phyloP scores from a whole-genome alignment of 2,113 vertebrate genomes.

The Salvator merianae region DNA sequence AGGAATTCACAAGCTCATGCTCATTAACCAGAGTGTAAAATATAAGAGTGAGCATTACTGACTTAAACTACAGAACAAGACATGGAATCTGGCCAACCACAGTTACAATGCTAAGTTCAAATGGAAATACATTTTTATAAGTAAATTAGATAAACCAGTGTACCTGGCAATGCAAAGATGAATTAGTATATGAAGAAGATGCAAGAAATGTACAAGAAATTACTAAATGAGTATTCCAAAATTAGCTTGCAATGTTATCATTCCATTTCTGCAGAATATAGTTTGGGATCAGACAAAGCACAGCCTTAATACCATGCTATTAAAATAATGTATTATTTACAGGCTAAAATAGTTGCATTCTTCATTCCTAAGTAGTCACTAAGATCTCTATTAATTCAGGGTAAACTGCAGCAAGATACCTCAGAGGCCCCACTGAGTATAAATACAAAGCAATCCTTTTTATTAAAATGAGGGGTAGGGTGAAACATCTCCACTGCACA shows the following conservation, averaged over 20 bases:
- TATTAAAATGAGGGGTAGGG: not conserved
- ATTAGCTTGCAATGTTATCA: not conserved
- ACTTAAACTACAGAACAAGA: not conserved
- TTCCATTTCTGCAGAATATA: not conserved
- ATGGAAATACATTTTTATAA: not conserved
- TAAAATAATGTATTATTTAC: not conserved
- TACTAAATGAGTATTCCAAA: not conserved
- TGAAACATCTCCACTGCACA: not conserved
- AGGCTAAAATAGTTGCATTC: not conserved
- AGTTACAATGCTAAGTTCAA: not conserved
- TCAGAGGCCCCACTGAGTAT: not conserved
- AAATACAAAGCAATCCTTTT: not conserved
- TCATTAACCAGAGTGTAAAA: not conserved
- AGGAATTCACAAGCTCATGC: not conserved
- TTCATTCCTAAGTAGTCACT: not conserved
- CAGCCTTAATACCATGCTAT: not conserved
- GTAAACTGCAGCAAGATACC: not conserved
- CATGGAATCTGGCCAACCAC: not conserved
- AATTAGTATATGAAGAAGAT: not conserved
- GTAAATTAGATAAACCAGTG: not conserved
- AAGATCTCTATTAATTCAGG: not conserved
- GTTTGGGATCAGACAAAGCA: conserved; percentile 8
- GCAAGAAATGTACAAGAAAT: not conserved
- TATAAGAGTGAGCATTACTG: not conserved
- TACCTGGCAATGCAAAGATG: not conserved